These are phyloP conservation scores for Hedya salicella DNA, from an alignment of 2,888 invertebrate species.

Conservation along the genomic window DNA sequence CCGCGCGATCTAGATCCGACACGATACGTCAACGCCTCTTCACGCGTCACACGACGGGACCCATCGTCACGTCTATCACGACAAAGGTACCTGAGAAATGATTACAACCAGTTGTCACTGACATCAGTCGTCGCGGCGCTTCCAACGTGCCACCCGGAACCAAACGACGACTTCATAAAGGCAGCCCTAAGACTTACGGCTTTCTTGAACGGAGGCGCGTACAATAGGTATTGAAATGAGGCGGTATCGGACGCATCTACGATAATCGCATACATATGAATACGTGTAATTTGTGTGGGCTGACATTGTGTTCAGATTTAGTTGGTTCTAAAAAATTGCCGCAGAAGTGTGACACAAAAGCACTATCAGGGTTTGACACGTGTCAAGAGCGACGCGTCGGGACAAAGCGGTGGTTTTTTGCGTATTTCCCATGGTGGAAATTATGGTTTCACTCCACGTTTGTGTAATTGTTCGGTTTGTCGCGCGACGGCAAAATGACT, in stretches of 20 bases:
- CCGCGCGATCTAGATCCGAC: constrained; percentile 75
- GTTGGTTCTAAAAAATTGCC: constrained; percentile 54
- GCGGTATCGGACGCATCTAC: constrained; percentile 75
- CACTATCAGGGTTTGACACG: constrained; percentile 76
- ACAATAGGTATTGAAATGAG: constrained; percentile 82
- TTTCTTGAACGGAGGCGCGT: constrained; percentile 56
- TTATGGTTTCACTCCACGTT: constrained; percentile 81
- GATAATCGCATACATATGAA: constrained; percentile 75
- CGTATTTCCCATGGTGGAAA: constrained; percentile 72
- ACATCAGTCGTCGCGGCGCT: constrained; percentile 38
- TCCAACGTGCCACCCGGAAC: constrained; percentile 35
- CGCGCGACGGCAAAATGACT: constrained; percentile 65
- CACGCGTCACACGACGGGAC: constrained; percentile 70
- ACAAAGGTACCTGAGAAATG: constrained; percentile 43
- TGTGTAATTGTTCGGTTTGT: constrained; percentile 84
- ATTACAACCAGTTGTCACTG: constrained; percentile 41
- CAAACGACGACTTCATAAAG: constrained; percentile 75
- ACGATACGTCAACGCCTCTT: constrained; percentile 74
- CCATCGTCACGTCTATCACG: constrained; percentile 38
- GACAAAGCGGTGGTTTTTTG: constrained; percentile 71
- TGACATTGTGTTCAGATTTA: constrained; percentile 72
- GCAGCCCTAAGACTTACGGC: constrained; percentile 65
- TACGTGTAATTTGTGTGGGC: constrained; percentile 76
- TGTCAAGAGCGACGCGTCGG: constrained; percentile 78
- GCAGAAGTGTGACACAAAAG: constrained; percentile 69